Conservation (phyloP, 2,113 vertebrate species). For the Rhea pennata region DNA sequence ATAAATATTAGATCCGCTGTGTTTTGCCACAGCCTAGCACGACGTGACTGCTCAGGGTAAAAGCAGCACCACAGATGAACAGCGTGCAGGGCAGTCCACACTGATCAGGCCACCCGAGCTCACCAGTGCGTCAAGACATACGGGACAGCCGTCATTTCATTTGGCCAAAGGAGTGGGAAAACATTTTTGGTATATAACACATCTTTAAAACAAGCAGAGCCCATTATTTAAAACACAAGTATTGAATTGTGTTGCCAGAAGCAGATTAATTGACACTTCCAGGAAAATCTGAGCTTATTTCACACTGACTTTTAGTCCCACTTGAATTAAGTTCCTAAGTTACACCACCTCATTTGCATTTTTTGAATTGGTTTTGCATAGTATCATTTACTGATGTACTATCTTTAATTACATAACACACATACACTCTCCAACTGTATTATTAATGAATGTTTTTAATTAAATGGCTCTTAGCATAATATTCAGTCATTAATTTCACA, state of each 20-base stretch:
- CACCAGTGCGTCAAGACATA: accelerated
- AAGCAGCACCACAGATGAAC: accelerated
- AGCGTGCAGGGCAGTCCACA: neutral
- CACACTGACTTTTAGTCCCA: conserved; percentile 58
- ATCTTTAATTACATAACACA: conserved; percentile 72
- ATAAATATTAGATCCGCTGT: neutral
- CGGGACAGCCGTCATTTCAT: neutral
- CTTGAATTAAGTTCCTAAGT: conserved; percentile 55
- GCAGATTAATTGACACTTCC: conserved; percentile 63
- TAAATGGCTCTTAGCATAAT: conserved; percentile 65
- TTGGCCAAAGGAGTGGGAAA: neutral
- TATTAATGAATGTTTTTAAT: conserved; percentile 71
- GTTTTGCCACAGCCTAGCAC: neutral
- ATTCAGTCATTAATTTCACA: conserved; percentile 68
- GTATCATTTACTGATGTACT: conserved; percentile 66
- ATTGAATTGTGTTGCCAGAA: conserved; percentile 18
- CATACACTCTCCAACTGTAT: conserved; percentile 54
- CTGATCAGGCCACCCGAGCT: neutral
- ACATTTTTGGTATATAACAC: neutral
- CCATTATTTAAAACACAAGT: neutral
- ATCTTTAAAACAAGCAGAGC: neutral
- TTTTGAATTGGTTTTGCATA: conserved; percentile 72
- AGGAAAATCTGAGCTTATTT: conserved; percentile 59
- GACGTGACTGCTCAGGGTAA: neutral
- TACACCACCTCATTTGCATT: conserved; percentile 51